phyloP scores from a whole-genome alignment of 2,113 vertebrate species.

The Tetraodon nigroviridis region DNA sequence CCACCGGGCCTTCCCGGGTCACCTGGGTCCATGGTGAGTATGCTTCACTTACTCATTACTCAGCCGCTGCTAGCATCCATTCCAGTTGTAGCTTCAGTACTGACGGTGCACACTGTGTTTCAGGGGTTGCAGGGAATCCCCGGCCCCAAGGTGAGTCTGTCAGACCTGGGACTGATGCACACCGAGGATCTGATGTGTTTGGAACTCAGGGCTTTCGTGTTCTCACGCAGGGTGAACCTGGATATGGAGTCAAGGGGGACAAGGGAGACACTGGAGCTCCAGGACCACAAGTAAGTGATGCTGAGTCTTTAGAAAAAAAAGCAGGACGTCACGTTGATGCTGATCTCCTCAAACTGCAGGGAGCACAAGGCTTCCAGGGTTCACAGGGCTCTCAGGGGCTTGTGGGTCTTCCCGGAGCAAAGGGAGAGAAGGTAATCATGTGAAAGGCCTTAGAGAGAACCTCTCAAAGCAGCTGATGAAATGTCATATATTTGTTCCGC shows the following conservation, averaged over 20 bases:
- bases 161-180: neutral
- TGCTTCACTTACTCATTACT: neutral
- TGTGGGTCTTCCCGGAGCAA: conserved; percentile 89
- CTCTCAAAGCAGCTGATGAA: neutral
- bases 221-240: conserved; percentile 74
- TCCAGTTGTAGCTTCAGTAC: neutral
- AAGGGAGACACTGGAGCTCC: conserved; percentile 66
- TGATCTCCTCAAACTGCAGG: conserved; percentile 34
- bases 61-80: neutral
- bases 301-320: neutral
- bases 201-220: conserved; percentile 22
- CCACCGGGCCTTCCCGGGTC: conserved; percentile 70
- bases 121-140: conserved; percentile 89
- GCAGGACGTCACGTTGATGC: neutral
- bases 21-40: conserved; percentile 66
- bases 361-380: conserved; percentile 62
- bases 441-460: neutral
- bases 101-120: conserved; percentile 32
- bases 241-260: conserved; percentile 69
- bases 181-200: neutral
- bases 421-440: conserved; percentile 88
- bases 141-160: conserved; percentile 83
- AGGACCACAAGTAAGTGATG: conserved; percentile 63
- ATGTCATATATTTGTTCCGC: conserved; percentile 14
- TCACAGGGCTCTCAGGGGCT: conserved; percentile 75